A percentile compares a stretch with the other conserved stretches of the same genome.
Conservation (phyloP, 2,888 invertebrate genomes). For the Mamestra brassicae region DNA sequence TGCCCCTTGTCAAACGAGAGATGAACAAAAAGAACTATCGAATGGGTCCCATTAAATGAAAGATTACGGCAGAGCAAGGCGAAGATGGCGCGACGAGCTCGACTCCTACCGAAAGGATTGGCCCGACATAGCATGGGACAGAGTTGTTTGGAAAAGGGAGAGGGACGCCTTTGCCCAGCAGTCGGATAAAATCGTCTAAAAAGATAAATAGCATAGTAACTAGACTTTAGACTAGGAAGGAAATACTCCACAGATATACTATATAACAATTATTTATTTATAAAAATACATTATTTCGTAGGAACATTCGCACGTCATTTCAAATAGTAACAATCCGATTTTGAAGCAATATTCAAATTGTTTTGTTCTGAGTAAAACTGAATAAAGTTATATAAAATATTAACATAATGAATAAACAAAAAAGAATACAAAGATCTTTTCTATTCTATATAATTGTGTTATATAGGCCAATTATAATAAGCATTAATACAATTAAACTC, state of each 20-base stretch:
- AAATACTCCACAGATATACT: background rate
- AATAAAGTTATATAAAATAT: background rate
- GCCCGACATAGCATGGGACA: too few species aligned
- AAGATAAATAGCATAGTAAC: background rate
- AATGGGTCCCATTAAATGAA: too few species aligned
- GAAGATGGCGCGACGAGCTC: background rate
- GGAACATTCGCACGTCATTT: conserved; percentile 4
- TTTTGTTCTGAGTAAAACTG: background rate
- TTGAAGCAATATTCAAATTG: background rate
- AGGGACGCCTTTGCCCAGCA: background rate
- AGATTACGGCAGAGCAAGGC: background rate
- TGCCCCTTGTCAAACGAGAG: too few species aligned
- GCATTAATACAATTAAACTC: background rate
- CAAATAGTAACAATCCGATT: conserved; percentile 25
- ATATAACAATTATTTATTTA: conserved; percentile 17
- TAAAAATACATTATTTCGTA: conserved; percentile 11
- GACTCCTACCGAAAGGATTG: background rate
- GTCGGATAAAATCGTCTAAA: background rate
- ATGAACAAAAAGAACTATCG: too few species aligned
- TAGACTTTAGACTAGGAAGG: background rate
- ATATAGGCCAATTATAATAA: background rate
- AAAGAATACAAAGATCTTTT: background rate
- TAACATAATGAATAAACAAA: background rate
- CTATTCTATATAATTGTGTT: background rate
- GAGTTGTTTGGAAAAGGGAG: background rate